Evolutionary conservation across 2,113 vertebrate genomes (phyloP).

Genomic region (Cebus imitator): DNA sequence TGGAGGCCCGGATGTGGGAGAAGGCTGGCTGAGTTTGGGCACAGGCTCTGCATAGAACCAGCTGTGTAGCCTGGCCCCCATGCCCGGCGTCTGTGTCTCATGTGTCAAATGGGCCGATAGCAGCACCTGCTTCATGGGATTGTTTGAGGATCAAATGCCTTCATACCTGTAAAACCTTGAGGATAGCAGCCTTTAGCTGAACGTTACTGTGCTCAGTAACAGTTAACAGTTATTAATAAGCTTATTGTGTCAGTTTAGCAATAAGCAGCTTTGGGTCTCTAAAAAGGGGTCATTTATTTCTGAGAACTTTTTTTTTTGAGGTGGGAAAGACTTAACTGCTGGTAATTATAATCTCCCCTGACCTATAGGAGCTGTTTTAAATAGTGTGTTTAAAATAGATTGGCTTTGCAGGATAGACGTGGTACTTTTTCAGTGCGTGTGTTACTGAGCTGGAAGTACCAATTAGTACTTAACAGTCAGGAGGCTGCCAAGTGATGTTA

Average conservation of each 20-base stretch:
- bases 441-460: slow-evolving; percentile 44
- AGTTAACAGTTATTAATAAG: background rate
- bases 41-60: background rate
- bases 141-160: background rate
- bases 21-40: background rate
- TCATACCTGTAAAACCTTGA: background rate
- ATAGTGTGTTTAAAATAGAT: background rate
- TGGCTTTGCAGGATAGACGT: background rate
- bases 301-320: background rate
- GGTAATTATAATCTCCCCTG: background rate
- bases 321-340: background rate
- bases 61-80: no score
- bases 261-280: background rate
- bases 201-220: background rate
- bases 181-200: background rate
- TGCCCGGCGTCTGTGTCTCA: background rate
- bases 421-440: background rate
- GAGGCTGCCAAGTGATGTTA: background rate
- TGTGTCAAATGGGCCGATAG: background rate
- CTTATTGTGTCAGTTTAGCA: background rate
- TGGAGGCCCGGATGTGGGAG: background rate
- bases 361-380: background rate
- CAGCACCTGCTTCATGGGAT: background rate
- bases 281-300: background rate
- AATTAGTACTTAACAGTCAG: slow-evolving; percentile 7